These are phyloP conservation scores for Ceratina calcarata DNA, from an alignment of 1,140 invertebrate species.

Conservation along the genomic window DNA sequence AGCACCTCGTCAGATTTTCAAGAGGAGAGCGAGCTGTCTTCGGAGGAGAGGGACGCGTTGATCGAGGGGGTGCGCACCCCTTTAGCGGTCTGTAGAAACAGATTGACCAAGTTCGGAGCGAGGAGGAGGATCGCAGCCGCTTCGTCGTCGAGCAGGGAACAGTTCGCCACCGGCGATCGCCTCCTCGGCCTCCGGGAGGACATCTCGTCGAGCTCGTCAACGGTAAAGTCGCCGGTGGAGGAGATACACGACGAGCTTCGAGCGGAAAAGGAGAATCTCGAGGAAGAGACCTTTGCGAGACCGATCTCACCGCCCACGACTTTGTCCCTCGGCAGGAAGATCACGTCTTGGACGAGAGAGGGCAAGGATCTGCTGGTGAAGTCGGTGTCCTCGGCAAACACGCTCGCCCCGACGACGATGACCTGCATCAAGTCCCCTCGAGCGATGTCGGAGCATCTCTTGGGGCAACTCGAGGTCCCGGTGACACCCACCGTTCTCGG, in stretches of 20 bases:
- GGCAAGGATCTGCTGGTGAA: slow-evolving; percentile 71
- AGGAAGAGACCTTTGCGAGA: slow-evolving; percentile 23
- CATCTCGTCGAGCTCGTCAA: slow-evolving; percentile 29
- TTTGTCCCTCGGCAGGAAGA: slow-evolving; percentile 61
- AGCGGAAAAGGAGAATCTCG: slow-evolving; percentile 27
- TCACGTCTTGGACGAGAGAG: slow-evolving; percentile 66
- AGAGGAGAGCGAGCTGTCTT: slow-evolving; percentile 70
- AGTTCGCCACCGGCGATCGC: not conserved
- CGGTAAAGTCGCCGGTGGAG: slow-evolving; percentile 40
- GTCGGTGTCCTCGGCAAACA: slow-evolving; percentile 74
- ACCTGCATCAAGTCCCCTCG: slow-evolving; percentile 78
- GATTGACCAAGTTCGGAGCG: slow-evolving; percentile 58
- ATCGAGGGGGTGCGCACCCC: slow-evolving; percentile 63
- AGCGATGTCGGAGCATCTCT: slow-evolving; percentile 78
- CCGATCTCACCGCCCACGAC: slow-evolving; percentile 57
- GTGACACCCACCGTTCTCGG: slow-evolving; percentile 64
- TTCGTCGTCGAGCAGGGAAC: slow-evolving; percentile 38
- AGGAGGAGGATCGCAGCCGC: slow-evolving; percentile 41
- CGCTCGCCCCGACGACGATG: slow-evolving; percentile 76
- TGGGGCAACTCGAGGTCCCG: slow-evolving; percentile 73
- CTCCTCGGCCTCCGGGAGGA: slow-evolving; percentile 19
- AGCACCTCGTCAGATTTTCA: slow-evolving; percentile 70
- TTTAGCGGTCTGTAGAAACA: slow-evolving; percentile 61
- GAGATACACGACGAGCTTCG: slow-evolving; percentile 37
- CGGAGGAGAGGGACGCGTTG: slow-evolving; percentile 69